Evolutionary conservation across 2,797 vertebrate genomes (phyloP).

Genomic region (Echiichthys vipera): DNA sequence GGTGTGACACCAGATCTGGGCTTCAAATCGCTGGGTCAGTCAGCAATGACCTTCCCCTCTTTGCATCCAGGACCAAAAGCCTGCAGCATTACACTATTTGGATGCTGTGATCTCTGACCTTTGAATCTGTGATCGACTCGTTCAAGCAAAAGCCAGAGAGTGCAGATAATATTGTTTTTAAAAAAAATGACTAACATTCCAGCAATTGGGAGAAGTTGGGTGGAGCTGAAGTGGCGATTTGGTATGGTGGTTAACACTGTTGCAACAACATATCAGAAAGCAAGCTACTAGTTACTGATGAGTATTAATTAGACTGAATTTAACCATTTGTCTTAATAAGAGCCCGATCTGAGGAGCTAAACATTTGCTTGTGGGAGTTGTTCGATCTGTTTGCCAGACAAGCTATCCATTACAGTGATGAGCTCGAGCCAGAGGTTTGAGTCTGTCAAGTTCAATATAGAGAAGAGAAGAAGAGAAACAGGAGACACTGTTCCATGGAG

Average conservation of each 20-base stretch:
- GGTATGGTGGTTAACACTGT: background rate
- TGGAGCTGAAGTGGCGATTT: background rate
- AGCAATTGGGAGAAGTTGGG: background rate
- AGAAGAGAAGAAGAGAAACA: constrained; percentile 4
- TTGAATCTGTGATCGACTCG: no score
- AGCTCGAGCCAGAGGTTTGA: constrained; percentile 22
- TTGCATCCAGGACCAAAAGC: constrained; percentile 19
- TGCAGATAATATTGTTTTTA: background rate
- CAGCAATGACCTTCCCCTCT: constrained; percentile 60
- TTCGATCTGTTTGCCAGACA: constrained; percentile 22
- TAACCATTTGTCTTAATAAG: constrained; percentile 22
- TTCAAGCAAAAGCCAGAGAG: no score
- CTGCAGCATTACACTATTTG: constrained; percentile 41
- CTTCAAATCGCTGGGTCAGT: constrained; percentile 64
- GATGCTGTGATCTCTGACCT: no score
- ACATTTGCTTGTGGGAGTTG: background rate
- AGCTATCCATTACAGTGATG: constrained; percentile 17
- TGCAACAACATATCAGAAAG: background rate
- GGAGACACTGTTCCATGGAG: background rate
- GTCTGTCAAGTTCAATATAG: constrained; percentile 23
- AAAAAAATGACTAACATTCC: background rate
- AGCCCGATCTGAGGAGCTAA: background rate
- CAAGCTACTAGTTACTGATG: background rate
- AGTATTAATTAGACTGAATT: constrained; percentile 29
- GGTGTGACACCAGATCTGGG: constrained; percentile 54